phyloP scores from a whole-genome alignment of 2,797 vertebrate species.

The Alfaro cultratus region DNA sequence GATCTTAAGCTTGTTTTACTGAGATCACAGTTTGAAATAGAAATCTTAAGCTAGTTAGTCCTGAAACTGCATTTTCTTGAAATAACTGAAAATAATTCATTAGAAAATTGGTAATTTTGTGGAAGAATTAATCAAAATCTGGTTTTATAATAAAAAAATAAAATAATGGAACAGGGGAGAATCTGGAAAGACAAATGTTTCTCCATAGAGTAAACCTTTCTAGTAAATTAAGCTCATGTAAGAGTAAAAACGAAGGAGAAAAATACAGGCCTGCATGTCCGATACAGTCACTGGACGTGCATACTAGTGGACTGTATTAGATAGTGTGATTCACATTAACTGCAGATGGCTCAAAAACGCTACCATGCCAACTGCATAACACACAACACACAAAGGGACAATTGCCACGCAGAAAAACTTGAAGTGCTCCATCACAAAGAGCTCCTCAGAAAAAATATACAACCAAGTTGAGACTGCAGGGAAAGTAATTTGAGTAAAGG shows the following conservation, averaged over 20 bases:
- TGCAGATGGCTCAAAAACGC: slow-evolving; percentile 52
- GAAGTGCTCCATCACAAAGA: slow-evolving; percentile 56
- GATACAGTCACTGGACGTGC: slow-evolving; percentile 6
- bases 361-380: slow-evolving; percentile 47
- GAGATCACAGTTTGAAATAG: neutral
- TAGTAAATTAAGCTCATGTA: neutral
- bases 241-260: neutral
- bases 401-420: slow-evolving; percentile 42
- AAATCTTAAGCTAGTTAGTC: neutral
- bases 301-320: slow-evolving; percentile 19
- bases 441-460: slow-evolving; percentile 53
- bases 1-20: neutral
- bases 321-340: slow-evolving; percentile 30
- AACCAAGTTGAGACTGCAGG: slow-evolving; percentile 58
- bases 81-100: neutral
- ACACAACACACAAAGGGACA: slow-evolving; percentile 59
- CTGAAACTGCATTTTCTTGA: neutral
- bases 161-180: neutral
- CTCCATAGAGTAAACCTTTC: neutral
- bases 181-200: neutral
- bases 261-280: neutral
- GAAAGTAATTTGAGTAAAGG: slow-evolving; percentile 72
- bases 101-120: neutral
- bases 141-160: no score
- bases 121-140: neutral